Evolutionary conservation across 53 echinoderm and acorn worm genomes (phyloP), one percentile per base, ranked within the genome.

Genomic region (Antedon mediterranea): DNA sequence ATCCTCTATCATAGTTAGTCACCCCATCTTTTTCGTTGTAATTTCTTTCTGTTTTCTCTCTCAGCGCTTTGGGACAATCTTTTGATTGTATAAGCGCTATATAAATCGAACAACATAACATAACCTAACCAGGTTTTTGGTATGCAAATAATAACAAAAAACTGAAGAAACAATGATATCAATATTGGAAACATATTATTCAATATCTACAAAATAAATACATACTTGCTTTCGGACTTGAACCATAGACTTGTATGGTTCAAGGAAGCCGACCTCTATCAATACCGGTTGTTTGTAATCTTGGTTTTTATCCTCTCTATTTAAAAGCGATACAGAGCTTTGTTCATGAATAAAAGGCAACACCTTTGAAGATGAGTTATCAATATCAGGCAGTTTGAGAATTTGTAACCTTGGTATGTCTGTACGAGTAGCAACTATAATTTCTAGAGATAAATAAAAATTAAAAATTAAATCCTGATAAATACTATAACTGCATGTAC

Each of bases 221-320:
- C 78, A 6, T 30, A 87, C 90, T 87, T 90, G 90, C 32, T 85
- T 82, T 0, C 90, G 71, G 28, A 90, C 75, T 84, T 90, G 90
- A 71, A 85, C 20, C 80, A 85, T 74, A 6, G 90, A 90, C 32
- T 78, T 76, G 76, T 85, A 88, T 5, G 76, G 34, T 73, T 87
- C 90, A 13, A 90, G 74, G 74, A 82, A 90, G 9, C 90, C 90
- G 18, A 83, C 85, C 78, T 87, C 87, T 75, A 90, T 85, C 13
- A 87, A 79, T 43, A 88, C 87, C 29, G 90, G 87, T 43, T 83
- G 87, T 76, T 76, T 79, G 72, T 75, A 32, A 2, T 29, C 74
- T 20, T 3, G 31, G 29, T 33, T 34, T 28, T 72, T 29, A 14
- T 71, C 75, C 14, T 83, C 37, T 28, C 76, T 32, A 27, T 81